Percentiles rank a stretch among this genome's conserved stretches.
Conservation (phyloP, 2,888 invertebrate genomes). For the Argyresthia albistria region DNA sequence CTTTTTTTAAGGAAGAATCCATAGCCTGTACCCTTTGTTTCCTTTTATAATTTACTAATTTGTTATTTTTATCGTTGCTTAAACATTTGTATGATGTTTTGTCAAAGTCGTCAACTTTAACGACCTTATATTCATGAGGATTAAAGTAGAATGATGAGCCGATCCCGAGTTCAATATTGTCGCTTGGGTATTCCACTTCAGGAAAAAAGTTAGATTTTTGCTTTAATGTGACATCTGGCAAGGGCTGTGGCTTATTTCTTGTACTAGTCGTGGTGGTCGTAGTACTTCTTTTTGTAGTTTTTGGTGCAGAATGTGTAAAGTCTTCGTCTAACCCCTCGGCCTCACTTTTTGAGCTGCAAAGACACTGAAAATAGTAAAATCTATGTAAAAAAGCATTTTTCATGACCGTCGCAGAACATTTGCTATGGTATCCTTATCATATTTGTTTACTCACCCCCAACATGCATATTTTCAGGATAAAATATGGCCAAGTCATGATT, state of each 20-base stretch:
- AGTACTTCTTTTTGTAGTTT: no score
- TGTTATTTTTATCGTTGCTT: neutral
- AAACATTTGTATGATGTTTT: neutral
- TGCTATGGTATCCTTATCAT: no score
- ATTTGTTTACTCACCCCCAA: no score
- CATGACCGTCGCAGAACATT: no score
- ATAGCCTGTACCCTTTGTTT: neutral
- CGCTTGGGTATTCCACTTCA: conserved; percentile 27
- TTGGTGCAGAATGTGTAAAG: no score
- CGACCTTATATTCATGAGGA: neutral
- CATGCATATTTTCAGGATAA: no score
- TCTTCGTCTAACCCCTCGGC: no score
- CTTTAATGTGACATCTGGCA: neutral
- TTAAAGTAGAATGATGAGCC: neutral
- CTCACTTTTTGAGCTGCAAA: no score
- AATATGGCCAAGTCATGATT: no score
- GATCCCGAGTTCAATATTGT: neutral
- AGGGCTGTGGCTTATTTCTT: neutral
- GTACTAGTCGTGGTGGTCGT: neutral
- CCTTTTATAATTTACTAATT: conserved; percentile 1
- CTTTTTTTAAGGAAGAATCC: neutral
- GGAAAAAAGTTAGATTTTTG: conserved; percentile 17
- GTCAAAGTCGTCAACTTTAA: neutral
- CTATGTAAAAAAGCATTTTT: no score
- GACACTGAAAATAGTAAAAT: no score